Conservation (phyloP, 2,797 vertebrate genomes). For the Chelidonichthys spinosus region DNA sequence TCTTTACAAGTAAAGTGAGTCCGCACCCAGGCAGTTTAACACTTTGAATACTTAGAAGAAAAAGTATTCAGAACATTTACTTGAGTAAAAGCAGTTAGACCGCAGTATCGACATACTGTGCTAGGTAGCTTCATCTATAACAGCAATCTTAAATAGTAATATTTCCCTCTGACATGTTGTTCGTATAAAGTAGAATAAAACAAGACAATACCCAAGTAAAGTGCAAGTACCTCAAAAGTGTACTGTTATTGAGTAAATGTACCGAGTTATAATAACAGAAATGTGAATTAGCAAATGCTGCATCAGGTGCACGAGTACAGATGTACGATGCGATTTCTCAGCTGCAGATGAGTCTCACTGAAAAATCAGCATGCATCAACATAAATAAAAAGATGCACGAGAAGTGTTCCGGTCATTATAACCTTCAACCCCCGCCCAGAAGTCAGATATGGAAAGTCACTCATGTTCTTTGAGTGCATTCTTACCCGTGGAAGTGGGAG, state of each 20-base stretch:
- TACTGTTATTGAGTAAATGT: not conserved
- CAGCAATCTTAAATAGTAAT: not conserved
- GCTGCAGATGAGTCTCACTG: accelerated
- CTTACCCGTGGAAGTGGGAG: slow-evolving; percentile 57
- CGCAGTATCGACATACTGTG: not conserved
- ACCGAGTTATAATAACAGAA: not conserved
- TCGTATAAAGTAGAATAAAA: no score
- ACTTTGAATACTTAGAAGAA: not conserved
- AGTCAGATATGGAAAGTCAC: no score
- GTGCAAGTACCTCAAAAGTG: not conserved
- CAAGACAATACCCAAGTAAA: no score
- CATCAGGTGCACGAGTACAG: not conserved
- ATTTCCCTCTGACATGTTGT: no score
- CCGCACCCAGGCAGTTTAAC: not conserved
- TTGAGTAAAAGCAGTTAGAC: not conserved
- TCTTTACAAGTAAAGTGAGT: not conserved
- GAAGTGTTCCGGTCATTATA: not conserved
- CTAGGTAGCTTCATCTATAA: not conserved
- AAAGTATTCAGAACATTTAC: not conserved
- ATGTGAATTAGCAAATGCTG: not conserved
- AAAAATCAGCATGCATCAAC: not conserved
- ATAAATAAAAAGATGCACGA: accelerated
- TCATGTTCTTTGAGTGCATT: not conserved
- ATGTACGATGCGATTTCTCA: not conserved
- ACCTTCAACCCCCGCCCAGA: no score